Evolutionary conservation across 2,888 invertebrate genomes (phyloP).

Genomic region (Drosophila peninsularis): DNA sequence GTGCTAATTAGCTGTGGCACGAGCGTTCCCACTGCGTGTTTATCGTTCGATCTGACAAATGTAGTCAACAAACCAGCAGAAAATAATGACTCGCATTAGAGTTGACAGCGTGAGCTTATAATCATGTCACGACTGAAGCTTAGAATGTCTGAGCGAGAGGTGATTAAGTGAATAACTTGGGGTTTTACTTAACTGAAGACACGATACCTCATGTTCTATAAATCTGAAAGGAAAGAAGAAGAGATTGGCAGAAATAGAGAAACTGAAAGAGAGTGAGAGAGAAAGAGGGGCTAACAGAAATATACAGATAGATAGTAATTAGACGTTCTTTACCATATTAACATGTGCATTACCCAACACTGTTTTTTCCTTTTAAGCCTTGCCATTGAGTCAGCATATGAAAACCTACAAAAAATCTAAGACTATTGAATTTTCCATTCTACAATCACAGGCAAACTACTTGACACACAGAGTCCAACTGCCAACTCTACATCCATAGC

Average conservation of each 20-base stretch:
- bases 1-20: conserved; percentile 70
- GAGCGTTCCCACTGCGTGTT: conserved; percentile 40
- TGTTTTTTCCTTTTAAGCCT: not conserved
- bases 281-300: too few relatives aligned
- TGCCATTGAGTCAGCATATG: too few relatives aligned
- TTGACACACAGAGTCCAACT: not conserved
- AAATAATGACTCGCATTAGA: conserved; percentile 15
- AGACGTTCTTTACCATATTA: too few relatives aligned
- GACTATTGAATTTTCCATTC: too few relatives aligned
- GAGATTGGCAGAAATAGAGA: not conserved
- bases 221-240: not conserved
- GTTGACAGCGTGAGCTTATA: conserved; percentile 35
- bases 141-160: not conserved
- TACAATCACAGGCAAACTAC: not conserved
- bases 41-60: conserved; percentile 41
- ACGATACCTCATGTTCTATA: not conserved
- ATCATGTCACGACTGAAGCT: not conserved
- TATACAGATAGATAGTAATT: too few relatives aligned
- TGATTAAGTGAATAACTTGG: not conserved
- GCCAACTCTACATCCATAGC: not conserved
- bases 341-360: not conserved
- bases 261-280: not conserved
- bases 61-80: conserved; percentile 4
- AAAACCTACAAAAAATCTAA: too few relatives aligned
- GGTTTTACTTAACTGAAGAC: not conserved